Evolutionary conservation across 2,797 vertebrate species (phyloP).

Genomic region (Cyprinella venusta): DNA sequence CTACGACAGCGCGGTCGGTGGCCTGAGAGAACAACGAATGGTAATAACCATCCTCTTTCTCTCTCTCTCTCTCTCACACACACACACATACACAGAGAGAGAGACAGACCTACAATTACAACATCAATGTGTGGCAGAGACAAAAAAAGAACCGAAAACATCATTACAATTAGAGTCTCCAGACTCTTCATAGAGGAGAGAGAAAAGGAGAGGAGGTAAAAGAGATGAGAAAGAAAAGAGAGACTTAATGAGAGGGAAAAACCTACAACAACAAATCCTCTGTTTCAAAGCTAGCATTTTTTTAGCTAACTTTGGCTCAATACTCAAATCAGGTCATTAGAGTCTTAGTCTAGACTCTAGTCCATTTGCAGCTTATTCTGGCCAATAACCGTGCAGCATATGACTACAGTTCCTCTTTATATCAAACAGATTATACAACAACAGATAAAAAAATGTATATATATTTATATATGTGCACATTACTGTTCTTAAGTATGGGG

Average conservation of each 20-base stretch:
- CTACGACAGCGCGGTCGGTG: constrained; percentile 5
- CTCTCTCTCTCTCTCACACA: neutral
- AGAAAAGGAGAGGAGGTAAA: constrained; percentile 15
- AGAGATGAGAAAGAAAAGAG: constrained; percentile 18
- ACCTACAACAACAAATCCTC: constrained; percentile 11
- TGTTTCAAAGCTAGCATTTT: constrained; percentile 8
- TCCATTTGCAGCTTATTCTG: constrained; percentile 16
- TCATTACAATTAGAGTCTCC: constrained; percentile 55
- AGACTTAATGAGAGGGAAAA: neutral
- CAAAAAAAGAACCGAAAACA: constrained; percentile 42
- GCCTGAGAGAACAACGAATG: constrained; percentile 30
- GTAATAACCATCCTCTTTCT: constrained; percentile 50
- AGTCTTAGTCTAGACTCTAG: constrained; percentile 10
- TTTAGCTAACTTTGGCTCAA: constrained; percentile 17
- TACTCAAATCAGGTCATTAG: constrained; percentile 27
- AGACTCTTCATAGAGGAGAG: constrained; percentile 27
- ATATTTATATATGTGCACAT: neutral
- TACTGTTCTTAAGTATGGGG: neutral
- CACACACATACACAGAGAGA: constrained; percentile 34
- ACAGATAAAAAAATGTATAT: neutral
- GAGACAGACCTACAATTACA: constrained; percentile 54
- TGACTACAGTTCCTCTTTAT: neutral
- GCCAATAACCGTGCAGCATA: neutral
- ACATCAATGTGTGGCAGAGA: constrained; percentile 49
- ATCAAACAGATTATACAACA: constrained; percentile 14